Conservation (phyloP, 2,797 vertebrate genomes). For the Molossus alvarezi region DNA sequence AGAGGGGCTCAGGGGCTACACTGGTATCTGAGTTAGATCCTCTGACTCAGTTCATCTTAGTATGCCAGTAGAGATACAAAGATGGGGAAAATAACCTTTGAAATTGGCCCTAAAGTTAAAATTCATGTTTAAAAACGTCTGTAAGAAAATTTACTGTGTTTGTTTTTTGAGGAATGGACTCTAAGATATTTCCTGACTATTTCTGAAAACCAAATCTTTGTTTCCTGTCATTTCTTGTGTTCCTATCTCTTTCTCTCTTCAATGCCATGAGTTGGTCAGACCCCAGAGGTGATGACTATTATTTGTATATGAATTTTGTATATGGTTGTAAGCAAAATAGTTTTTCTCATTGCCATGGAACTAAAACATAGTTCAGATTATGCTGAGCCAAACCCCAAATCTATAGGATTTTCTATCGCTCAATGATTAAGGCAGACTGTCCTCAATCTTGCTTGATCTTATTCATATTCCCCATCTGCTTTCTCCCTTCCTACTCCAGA, state of each 20-base stretch:
- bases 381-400: conserved; percentile 1
- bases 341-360: not conserved
- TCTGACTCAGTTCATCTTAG: not conserved
- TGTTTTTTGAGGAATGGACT: not conserved
- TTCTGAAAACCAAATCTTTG: not conserved
- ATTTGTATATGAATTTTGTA: conserved; percentile 12
- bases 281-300: not conserved
- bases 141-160: conserved; percentile 21
- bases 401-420: conserved; percentile 28
- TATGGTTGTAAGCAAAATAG: not conserved
- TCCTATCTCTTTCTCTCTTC: conserved; percentile 12
- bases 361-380: not conserved
- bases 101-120: conserved; percentile 24
- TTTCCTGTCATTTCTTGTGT: not conserved
- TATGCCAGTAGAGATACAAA: not conserved
- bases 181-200: conserved; percentile 40
- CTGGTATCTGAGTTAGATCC: not conserved
- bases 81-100: not conserved
- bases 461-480: not conserved
- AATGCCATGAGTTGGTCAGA: not conserved
- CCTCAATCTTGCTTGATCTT: conserved; percentile 25
- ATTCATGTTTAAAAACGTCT: conserved; percentile 25
- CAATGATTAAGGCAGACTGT: not conserved
- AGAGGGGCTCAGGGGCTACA: not conserved
- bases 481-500: not conserved